phyloP scores from a whole-genome alignment of 2,888 invertebrate species.

The Blastobasis lacticolella region DNA sequence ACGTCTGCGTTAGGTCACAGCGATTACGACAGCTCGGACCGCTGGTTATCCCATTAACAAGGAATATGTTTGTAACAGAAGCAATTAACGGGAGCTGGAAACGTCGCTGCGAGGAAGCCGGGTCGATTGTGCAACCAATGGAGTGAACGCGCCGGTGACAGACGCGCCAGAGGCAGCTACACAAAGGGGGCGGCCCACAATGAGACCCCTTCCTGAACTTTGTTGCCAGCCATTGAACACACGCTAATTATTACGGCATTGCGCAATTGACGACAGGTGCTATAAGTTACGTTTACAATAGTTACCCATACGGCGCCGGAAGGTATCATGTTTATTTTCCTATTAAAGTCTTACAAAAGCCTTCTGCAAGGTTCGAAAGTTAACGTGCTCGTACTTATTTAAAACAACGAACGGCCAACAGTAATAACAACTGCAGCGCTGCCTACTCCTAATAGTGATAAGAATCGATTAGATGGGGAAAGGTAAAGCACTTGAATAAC shows the following conservation, averaged over 20 bases:
- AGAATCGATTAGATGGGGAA: too few relatives aligned
- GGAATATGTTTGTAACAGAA: slow-evolving; percentile 2
- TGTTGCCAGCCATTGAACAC: slow-evolving; percentile 34
- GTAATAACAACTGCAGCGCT: too few relatives aligned
- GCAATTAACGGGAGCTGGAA: slow-evolving; percentile 3
- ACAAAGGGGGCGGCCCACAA: slow-evolving; percentile 42
- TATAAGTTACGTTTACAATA: neutral
- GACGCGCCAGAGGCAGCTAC: slow-evolving; percentile 28
- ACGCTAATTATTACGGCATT: slow-evolving; percentile 34
- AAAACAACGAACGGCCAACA: too few relatives aligned
- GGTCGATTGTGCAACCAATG: slow-evolving; percentile 43
- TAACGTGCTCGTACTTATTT: too few relatives aligned
- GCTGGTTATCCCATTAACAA: slow-evolving; percentile 2
- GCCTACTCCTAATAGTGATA: too few relatives aligned
- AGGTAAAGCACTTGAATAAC: too few relatives aligned
- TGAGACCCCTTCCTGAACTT: slow-evolving; percentile 48
- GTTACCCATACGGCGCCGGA: neutral
- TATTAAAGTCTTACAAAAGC: too few relatives aligned
- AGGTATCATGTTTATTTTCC: neutral
- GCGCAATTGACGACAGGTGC: slow-evolving; percentile 19
- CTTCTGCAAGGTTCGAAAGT: too few relatives aligned
- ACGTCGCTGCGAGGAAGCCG: slow-evolving; percentile 20
- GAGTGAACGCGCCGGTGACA: slow-evolving; percentile 37
- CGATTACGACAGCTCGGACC: neutral
- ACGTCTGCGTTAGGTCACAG: too few relatives aligned